phyloP scores from a whole-genome alignment of 2,797 vertebrate genomes.

The Mycteria americana region DNA sequence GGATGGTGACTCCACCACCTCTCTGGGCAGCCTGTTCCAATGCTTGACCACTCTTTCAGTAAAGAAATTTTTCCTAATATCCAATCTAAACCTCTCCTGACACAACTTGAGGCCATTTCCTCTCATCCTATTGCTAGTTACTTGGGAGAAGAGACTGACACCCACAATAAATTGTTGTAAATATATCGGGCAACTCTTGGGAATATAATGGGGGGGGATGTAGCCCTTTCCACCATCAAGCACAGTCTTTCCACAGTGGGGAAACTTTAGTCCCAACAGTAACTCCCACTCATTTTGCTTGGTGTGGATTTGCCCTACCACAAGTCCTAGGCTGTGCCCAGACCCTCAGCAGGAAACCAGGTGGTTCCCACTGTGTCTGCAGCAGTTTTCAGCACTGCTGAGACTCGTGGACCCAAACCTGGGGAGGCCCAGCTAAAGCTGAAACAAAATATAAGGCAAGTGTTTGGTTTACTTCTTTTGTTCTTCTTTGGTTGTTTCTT shows the following conservation, averaged over 20 bases:
- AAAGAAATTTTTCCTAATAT: too few relatives aligned
- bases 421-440: neutral
- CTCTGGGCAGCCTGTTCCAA: too few relatives aligned
- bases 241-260: neutral
- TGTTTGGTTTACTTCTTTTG: neutral
- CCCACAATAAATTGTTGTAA: neutral
- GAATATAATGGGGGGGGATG: neutral
- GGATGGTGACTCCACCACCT: too few relatives aligned
- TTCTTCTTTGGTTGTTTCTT: neutral
- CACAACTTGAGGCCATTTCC: too few relatives aligned
- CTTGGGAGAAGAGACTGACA: too few relatives aligned
- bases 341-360: neutral
- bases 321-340: neutral
- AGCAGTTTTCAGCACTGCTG: neutral
- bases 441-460: neutral
- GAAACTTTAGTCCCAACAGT: neutral
- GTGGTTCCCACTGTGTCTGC: accelerated
- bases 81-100: too few relatives aligned
- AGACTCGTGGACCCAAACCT: neutral
- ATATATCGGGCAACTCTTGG: neutral
- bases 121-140: too few relatives aligned
- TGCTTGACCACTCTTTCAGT: too few relatives aligned
- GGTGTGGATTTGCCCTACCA: neutral
- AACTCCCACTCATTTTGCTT: neutral
- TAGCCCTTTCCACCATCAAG: neutral